Evolutionary conservation across 2,888 invertebrate species (phyloP).

Genomic region (Acrocyrtus sp.): DNA sequence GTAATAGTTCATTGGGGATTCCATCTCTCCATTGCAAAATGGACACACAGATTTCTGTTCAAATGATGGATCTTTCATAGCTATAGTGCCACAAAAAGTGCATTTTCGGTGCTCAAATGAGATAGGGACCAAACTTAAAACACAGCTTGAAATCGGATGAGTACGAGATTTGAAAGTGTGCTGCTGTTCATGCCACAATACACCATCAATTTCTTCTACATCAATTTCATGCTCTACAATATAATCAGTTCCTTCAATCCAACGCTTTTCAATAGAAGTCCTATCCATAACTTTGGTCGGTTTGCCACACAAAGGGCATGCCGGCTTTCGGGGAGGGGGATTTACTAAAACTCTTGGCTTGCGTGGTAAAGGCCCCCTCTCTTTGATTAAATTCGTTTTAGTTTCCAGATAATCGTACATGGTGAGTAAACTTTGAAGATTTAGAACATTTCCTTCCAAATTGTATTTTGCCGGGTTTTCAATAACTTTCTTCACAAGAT

Average conservation of each 20-base stretch:
- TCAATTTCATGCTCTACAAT: conserved; percentile 18
- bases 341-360: conserved; percentile 32
- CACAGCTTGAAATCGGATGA: conserved; percentile 38
- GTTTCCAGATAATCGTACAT: conserved; percentile 44
- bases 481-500: conserved; percentile 24
- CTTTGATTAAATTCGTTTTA: conserved; percentile 1
- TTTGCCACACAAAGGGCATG: conserved; percentile 33
- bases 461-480: conserved; percentile 27
- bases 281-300: conserved; percentile 3
- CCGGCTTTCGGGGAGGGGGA: conserved; percentile 26
- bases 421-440: conserved; percentile 33
- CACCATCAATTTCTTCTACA: conserved; percentile 35
- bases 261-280: not conserved
- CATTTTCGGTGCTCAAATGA: conserved; percentile 39
- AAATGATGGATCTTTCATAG: conserved; percentile 28
- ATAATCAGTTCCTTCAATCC: conserved; percentile 13
- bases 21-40: conserved; percentile 40
- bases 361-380: conserved; percentile 3
- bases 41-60: conserved; percentile 37
- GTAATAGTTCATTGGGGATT: conserved; percentile 13
- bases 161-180: conserved; percentile 30
- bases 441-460: conserved; percentile 18
- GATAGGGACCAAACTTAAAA: conserved; percentile 29
- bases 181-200: conserved; percentile 42
- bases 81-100: conserved; percentile 23